Evolutionary conservation across 2,888 invertebrate genomes (phyloP).

Genomic region (Pimpla rufipes): DNA sequence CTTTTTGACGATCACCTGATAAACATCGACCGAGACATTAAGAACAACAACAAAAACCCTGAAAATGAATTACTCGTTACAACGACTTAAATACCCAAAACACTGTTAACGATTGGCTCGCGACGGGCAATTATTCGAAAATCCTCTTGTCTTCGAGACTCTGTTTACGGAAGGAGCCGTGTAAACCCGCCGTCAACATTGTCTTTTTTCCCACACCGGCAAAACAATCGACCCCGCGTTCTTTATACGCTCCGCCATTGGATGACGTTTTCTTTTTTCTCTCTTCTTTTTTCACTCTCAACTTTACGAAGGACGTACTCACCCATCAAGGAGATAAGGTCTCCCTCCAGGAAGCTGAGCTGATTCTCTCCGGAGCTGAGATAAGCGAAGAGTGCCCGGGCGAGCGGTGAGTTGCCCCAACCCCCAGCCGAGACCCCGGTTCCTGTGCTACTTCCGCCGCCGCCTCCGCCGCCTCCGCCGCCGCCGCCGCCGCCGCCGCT

Average conservation of each 20-base stretch:
- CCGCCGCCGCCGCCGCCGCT: slow-evolving; percentile 75
- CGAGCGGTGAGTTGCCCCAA: slow-evolving; percentile 91
- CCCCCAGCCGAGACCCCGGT: slow-evolving; percentile 77
- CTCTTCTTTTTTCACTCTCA: slow-evolving; percentile 50
- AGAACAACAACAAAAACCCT: no score
- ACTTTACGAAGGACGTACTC: slow-evolving; percentile 71
- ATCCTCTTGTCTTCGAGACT: slow-evolving; percentile 12
- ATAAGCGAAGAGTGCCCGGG: slow-evolving; percentile 95
- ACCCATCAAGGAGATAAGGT: slow-evolving; percentile 94
- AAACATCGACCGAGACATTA: neutral
- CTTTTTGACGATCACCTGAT: slow-evolving; percentile 94
- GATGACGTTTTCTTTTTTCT: slow-evolving; percentile 48
- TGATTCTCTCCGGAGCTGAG: slow-evolving; percentile 96
- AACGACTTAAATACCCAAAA: neutral
- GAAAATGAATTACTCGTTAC: no score
- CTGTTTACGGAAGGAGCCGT: neutral
- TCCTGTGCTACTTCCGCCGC: slow-evolving; percentile 71
- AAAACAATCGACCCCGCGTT: slow-evolving; percentile 52
- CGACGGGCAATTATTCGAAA: slow-evolving; percentile 46
- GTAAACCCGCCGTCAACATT: slow-evolving; percentile 18
- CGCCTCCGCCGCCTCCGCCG: slow-evolving; percentile 78
- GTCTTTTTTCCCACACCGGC: slow-evolving; percentile 28
- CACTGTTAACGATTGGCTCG: slow-evolving; percentile 40
- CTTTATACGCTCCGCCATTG: slow-evolving; percentile 41
- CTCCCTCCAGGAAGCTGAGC: slow-evolving; percentile 96